These are phyloP conservation scores for Synergus gifuensis DNA, from an alignment of 2,888 invertebrate genomes.

Conservation along the genomic window DNA sequence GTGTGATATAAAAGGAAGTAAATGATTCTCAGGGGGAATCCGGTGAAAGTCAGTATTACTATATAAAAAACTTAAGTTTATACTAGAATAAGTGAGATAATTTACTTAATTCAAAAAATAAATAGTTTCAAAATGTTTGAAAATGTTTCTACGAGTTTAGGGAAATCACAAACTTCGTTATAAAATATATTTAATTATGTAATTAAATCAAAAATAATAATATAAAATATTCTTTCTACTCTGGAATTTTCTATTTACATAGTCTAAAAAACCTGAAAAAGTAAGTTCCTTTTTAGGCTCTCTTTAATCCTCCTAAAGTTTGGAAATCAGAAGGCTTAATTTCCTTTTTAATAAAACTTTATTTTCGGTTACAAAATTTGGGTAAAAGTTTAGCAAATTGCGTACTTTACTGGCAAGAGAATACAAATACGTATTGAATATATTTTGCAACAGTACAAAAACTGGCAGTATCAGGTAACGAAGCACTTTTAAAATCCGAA, in stretches of 20 bases:
- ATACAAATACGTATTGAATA: conserved; percentile 26
- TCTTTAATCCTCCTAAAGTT: no score
- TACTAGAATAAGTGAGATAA: not conserved
- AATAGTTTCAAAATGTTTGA: not conserved
- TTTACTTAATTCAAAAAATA: not conserved
- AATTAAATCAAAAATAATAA: not conserved
- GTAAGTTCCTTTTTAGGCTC: no score
- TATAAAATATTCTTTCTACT: not conserved
- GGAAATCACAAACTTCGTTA: not conserved
- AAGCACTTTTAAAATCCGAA: conserved; percentile 12
- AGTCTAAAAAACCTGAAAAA: not conserved
- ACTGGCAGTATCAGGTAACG: conserved; percentile 12
- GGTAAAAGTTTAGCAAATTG: not conserved
- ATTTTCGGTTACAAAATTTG: conserved; percentile 30
- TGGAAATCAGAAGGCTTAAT: not conserved
- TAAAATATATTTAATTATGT: not conserved
- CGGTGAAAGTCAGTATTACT: not conserved
- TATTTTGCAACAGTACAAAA: conserved; percentile 2
- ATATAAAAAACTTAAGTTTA: not conserved
- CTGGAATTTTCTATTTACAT: not conserved
- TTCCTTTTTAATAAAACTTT: conserved; percentile 17
- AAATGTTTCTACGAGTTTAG: not conserved
- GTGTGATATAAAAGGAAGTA: not conserved
- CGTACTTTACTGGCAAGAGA: conserved; percentile 24
- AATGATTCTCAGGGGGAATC: not conserved